Evolutionary conservation across 2,797 vertebrate species (phyloP).

Genomic region (Meriones psammophilus): DNA sequence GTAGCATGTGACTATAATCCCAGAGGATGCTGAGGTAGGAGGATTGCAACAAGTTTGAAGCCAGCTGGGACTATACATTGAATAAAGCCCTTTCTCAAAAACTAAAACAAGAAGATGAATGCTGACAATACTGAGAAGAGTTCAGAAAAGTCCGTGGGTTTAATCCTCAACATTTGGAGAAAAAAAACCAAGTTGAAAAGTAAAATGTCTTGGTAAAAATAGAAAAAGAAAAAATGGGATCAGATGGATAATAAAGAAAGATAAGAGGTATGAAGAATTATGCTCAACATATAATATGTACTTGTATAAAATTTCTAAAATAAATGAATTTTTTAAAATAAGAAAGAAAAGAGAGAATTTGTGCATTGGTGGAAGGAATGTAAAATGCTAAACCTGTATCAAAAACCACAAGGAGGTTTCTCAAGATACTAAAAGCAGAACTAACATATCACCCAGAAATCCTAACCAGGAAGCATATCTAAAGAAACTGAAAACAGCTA

Average conservation of each 20-base stretch:
- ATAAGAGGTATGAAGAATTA: not conserved
- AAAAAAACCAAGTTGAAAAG: not conserved
- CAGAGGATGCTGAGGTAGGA: not conserved
- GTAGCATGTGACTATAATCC: not conserved
- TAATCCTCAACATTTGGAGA: not conserved
- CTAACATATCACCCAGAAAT: not conserved
- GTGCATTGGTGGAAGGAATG: not conserved
- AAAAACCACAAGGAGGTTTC: not conserved
- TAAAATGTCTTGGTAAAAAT: not conserved
- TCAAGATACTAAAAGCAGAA: constrained; percentile 35
- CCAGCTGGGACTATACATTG: too few relatives aligned
- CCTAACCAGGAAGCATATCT: not conserved
- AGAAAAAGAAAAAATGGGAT: not conserved
- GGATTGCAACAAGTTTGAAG: not conserved
- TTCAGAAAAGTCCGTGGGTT: not conserved
- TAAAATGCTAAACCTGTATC: not conserved
- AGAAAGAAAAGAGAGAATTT: not conserved
- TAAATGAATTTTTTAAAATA: not conserved
- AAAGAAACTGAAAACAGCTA: not conserved
- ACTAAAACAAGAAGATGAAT: not conserved
- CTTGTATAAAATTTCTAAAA: not conserved
- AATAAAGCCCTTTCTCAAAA: not conserved
- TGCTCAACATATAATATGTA: not conserved
- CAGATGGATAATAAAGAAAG: not conserved
- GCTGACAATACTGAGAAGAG: not conserved